These are phyloP conservation scores for Rousettus madagascariensis DNA, from an alignment of 2,797 vertebrate genomes.

Conservation along the genomic window DNA sequence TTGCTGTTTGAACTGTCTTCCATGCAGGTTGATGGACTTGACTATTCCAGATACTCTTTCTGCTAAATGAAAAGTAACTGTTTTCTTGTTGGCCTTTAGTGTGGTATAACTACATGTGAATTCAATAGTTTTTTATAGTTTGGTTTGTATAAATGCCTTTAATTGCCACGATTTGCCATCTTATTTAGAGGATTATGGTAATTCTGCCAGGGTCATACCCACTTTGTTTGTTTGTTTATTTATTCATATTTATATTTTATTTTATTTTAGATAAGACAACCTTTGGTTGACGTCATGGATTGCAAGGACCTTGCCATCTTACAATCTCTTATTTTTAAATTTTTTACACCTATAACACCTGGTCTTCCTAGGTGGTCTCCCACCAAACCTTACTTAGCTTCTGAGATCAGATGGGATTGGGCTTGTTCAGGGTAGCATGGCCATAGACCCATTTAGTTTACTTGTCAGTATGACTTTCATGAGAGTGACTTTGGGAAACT, in stretches of 20 bases:
- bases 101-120: not conserved
- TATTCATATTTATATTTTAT: too few relatives aligned
- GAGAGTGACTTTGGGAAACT: not conserved
- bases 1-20: not conserved
- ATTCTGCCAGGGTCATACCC: not conserved
- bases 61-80: not conserved
- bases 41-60: not conserved
- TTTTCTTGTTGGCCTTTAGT: not conserved
- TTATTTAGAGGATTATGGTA: not conserved
- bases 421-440: too few relatives aligned
- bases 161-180: not conserved
- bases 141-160: not conserved
- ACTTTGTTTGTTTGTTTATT: too few relatives aligned
- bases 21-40: too few relatives aligned
- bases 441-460: not conserved
- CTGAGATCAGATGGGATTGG: too few relatives aligned
- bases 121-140: not conserved
- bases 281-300: too few relatives aligned
- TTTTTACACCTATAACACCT: too few relatives aligned
- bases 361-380: too few relatives aligned
- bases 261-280: too few relatives aligned
- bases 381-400: too few relatives aligned
- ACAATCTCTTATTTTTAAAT: too few relatives aligned
- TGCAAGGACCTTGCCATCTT: too few relatives aligned
- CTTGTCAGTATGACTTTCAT: not conserved